Conservation (phyloP, 2,797 vertebrate genomes). For the Paguma larvata region DNA sequence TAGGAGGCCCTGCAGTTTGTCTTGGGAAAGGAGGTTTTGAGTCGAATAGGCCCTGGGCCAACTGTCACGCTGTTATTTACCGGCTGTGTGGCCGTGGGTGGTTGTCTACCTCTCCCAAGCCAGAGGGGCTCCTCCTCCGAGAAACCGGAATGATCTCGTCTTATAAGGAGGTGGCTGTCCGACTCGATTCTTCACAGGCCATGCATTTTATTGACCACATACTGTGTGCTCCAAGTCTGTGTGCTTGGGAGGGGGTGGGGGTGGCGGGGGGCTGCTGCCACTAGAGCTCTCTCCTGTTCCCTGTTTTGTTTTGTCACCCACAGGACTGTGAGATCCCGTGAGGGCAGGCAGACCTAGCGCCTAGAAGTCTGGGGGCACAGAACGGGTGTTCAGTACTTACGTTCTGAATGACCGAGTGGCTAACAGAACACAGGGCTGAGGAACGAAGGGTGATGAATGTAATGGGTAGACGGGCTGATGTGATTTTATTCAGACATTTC, state of each 20-base stretch:
- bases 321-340: background rate
- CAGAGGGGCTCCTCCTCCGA: background rate
- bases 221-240: background rate
- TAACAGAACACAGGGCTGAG: background rate
- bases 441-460: background rate
- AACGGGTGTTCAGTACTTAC: background rate
- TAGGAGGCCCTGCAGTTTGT: background rate
- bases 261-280: no score
- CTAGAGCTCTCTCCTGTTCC: background rate
- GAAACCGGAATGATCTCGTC: background rate
- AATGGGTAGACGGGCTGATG: background rate
- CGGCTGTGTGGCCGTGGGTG: background rate
- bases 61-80: background rate
- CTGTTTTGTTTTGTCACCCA: background rate
- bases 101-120: background rate
- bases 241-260: background rate
- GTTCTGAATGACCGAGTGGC: background rate
- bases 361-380: background rate
- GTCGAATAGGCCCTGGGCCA: background rate
- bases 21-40: background rate
- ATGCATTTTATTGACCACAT: background rate
- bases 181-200: background rate
- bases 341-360: background rate
- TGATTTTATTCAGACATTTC: fast-evolving
- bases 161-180: background rate